A percentile compares a stretch with the other conserved stretches of the same genome.
Conservation (phyloP, 1,140 invertebrate genomes). For the Drosophila pseudoobscura region DNA sequence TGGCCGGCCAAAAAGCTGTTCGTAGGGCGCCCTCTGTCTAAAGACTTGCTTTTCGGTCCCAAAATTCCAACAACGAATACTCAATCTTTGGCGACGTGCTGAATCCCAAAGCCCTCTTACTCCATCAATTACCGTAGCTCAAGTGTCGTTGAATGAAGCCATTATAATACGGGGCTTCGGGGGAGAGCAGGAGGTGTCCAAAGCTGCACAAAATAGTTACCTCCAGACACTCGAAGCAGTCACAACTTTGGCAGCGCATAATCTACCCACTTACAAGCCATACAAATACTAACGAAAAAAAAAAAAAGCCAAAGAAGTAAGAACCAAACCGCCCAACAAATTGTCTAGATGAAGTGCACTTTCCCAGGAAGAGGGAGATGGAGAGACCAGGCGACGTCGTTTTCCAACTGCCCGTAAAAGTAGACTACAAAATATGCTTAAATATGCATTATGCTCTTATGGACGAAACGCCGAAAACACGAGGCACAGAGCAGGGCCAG, state of each 20-base stretch:
- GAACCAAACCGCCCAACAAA: conserved; percentile 45
- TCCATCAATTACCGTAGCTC: too few relatives aligned
- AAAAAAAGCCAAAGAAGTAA: background rate
- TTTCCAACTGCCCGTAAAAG: conserved; percentile 64
- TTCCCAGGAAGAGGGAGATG: conserved; percentile 30
- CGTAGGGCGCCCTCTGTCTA: too few relatives aligned
- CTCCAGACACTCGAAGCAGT: conserved; percentile 1
- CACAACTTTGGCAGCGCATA: conserved; percentile 33
- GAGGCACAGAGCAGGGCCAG: conserved; percentile 27
- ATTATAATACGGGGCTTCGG: too few relatives aligned
- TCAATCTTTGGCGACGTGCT: too few relatives aligned
- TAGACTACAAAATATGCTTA: conserved; percentile 78
- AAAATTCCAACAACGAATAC: too few relatives aligned
- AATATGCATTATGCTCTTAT: conserved; percentile 80
- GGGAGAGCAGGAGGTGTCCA: too few relatives aligned
- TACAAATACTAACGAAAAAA: conserved; percentile 2
- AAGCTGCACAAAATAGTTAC: too few relatives aligned
- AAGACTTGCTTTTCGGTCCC: too few relatives aligned
- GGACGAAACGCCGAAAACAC: conserved; percentile 29
- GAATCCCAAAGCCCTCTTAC: too few relatives aligned
- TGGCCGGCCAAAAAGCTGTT: too few relatives aligned
- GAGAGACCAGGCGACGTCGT: background rate
- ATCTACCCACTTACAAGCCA: conserved; percentile 42
- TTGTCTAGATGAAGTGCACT: conserved; percentile 75
- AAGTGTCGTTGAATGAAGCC: too few relatives aligned